Evolutionary conservation across 2,888 invertebrate species (phyloP), one percentile per base, ranked within the genome.

Genomic region (Meiosimyza decipiens): DNA sequence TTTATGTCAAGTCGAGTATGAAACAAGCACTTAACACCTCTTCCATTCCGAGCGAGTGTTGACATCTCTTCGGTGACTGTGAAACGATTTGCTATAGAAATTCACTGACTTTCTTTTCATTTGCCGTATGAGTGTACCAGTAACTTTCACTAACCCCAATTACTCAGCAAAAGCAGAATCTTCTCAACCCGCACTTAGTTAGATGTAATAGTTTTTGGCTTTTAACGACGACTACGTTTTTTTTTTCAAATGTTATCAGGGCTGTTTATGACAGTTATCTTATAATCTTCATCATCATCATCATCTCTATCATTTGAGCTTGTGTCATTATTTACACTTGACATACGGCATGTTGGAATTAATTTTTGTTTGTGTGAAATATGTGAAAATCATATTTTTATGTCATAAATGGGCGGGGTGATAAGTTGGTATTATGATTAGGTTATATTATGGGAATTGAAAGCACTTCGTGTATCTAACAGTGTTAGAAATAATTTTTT

Each of bases 21-120:
- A 64, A 64, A 64, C 64, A 64, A 64, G 64, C 64, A 64, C 64
- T 64, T 64, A 64, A 28, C 64, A 47, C 47, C 47, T 63, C 28
- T 22, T 57, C 57, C 18, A 28, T 57, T 18, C 18, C 18, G 12
- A 54, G 54, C n/a, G 16, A 15, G 22, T 15, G 22, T 33, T 60
- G 59, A 60, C 59, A 28, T 28, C 2, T 28, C 2, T 22, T 33
- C 59, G 33, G 18, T 60, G 59, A 22, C 28, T 60, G 12, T 12
- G 28, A 60, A 40, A 40, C 40, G 40, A 40, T 40, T 6, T 40
- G 9, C 40, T 40, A 40, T 40, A 40, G 40, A 40, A 40, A 40
- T 40, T 40, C 40, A 9, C 40, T 9, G 40, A 40, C 40, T 40
- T 40, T 40, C 40, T 40, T 28, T 40, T 40, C 40, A 40, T 40